These are phyloP conservation scores for Oryzias javanicus DNA, from an alignment of 2,113 vertebrate genomes.

Conservation along the genomic window DNA sequence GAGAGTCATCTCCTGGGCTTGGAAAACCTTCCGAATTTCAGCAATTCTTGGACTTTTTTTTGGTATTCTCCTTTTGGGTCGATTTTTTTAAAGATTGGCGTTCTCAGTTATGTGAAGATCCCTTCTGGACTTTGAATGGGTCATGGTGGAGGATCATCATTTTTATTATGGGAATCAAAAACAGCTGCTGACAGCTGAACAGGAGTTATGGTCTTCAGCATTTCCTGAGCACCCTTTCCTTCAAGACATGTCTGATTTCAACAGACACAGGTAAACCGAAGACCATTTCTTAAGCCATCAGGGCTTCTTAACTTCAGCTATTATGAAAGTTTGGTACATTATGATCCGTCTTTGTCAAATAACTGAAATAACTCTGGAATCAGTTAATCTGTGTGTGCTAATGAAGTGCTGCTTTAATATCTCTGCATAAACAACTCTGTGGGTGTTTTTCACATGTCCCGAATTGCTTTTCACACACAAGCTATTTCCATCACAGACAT, in stretches of 20 bases:
- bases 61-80: too few species aligned
- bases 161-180: slow-evolving; percentile 7
- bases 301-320: too few species aligned
- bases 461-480: slow-evolving; percentile 64
- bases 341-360: too few species aligned
- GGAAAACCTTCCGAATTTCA: background rate
- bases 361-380: too few species aligned
- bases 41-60: background rate
- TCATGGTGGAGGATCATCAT: slow-evolving; percentile 39
- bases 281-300: too few species aligned
- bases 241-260: slow-evolving; percentile 54
- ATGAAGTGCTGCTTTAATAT: slow-evolving; percentile 56
- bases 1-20: background rate
- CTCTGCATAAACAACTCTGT: slow-evolving; percentile 50
- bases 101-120: too few species aligned
- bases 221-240: slow-evolving; percentile 23
- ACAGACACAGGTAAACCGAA: slow-evolving; percentile 54
- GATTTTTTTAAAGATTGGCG: too few species aligned
- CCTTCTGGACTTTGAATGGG: slow-evolving; percentile 1
- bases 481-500: slow-evolving; percentile 60
- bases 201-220: slow-evolving; percentile 29
- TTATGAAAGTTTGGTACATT: too few species aligned
- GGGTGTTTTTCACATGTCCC: slow-evolving; percentile 52
- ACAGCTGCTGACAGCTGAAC: slow-evolving; percentile 23
- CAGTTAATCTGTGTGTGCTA: slow-evolving; percentile 39